phyloP scores from a whole-genome alignment of 2,888 invertebrate species.

The Lathronympha strigana region DNA sequence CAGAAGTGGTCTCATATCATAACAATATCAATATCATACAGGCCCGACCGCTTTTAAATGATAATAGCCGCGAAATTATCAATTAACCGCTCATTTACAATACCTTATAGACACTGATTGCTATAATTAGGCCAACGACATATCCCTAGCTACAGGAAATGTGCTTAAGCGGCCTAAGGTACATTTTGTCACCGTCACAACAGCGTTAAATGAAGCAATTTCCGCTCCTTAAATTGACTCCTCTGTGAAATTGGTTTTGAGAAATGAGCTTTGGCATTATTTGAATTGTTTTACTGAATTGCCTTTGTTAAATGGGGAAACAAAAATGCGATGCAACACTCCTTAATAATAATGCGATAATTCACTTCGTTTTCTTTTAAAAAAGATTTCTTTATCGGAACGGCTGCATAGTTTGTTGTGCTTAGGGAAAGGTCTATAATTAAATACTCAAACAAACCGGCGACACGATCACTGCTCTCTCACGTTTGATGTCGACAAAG shows the following conservation, averaged over 20 bases:
- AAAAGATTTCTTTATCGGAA: slow-evolving; percentile 5
- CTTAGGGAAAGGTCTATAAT: slow-evolving; percentile 32
- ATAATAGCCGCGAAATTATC: slow-evolving; percentile 35
- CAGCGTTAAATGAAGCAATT: slow-evolving; percentile 69
- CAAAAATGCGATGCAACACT: slow-evolving; percentile 48
- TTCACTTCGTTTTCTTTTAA: slow-evolving; percentile 9
- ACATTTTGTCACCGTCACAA: slow-evolving; percentile 59
- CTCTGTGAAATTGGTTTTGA: slow-evolving; percentile 58
- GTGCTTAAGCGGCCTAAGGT: slow-evolving; percentile 53
- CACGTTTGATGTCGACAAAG: slow-evolving; percentile 36
- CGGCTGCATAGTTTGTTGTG: slow-evolving; percentile 27
- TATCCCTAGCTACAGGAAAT: slow-evolving; percentile 41
- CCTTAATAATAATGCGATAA: slow-evolving; percentile 16
- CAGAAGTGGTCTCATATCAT: neutral
- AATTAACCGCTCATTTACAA: slow-evolving; percentile 44
- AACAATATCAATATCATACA: slow-evolving; percentile 19
- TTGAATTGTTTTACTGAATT: slow-evolving; percentile 59
- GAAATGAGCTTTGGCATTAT: slow-evolving; percentile 59
- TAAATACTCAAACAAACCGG: slow-evolving; percentile 41
- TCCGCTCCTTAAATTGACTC: slow-evolving; percentile 68
- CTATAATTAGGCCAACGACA: slow-evolving; percentile 38
- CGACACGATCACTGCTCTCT: slow-evolving; percentile 41
- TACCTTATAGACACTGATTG: slow-evolving; percentile 41
- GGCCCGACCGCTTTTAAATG: slow-evolving; percentile 12
- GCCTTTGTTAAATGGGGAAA: slow-evolving; percentile 49